These are phyloP conservation scores for Saguinus midas DNA, from an alignment of 2,113 vertebrate species.

Conservation along the genomic window DNA sequence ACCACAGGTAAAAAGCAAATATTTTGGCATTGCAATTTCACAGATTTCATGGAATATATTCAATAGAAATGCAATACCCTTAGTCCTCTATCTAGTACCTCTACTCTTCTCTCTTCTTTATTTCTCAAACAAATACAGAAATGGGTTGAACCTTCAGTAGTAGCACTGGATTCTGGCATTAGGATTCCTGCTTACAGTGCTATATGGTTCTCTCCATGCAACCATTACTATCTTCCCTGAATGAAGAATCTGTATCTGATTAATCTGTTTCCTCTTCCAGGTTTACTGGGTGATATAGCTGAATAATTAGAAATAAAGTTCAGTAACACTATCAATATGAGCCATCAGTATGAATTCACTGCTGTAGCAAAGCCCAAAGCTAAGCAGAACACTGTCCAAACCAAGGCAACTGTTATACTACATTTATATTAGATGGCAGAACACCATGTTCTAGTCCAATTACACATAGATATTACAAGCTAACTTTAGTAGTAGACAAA, in stretches of 20 bases:
- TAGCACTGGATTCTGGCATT: background rate
- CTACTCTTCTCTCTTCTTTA: background rate
- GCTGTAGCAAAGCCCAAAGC: background rate
- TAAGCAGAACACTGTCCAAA: background rate
- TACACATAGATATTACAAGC: background rate
- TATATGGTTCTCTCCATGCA: background rate
- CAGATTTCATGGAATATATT: background rate
- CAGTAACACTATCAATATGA: background rate
- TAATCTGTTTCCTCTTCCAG: background rate
- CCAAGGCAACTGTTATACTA: background rate
- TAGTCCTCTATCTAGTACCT: background rate
- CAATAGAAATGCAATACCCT: background rate
- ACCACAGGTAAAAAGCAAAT: background rate
- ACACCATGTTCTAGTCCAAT: background rate
- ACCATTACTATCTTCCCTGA: background rate
- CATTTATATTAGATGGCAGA: background rate
- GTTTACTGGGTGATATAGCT: background rate
- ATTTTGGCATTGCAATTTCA: background rate
- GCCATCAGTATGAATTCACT: background rate
- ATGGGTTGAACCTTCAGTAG: background rate
- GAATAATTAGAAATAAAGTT: background rate
- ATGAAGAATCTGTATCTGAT: background rate
- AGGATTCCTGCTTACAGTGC: background rate
- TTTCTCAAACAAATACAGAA: background rate
- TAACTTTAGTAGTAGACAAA: background rate